phyloP scores from a whole-genome alignment of 2,113 vertebrate species.

The Larimichthys polyactis region DNA sequence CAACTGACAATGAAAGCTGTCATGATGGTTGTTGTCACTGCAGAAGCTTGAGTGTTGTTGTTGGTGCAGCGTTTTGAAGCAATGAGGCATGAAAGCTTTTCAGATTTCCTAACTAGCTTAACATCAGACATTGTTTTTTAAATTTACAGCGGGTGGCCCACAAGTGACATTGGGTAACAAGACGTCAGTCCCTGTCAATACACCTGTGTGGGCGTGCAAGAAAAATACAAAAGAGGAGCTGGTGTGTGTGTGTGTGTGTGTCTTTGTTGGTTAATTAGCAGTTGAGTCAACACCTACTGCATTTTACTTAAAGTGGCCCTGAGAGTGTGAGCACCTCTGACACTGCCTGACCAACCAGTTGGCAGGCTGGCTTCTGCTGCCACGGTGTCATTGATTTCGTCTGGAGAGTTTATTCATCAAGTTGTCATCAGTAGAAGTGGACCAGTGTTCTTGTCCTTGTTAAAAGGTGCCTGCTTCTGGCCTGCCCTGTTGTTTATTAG shows the following conservation, averaged over 20 bases:
- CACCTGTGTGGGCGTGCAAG: slow-evolving; percentile 1
- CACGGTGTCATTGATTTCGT: slow-evolving; percentile 62
- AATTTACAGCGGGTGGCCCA: background rate
- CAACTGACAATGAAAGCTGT: slow-evolving; percentile 21
- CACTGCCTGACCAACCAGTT: slow-evolving; percentile 25
- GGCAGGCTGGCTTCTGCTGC: slow-evolving; percentile 37
- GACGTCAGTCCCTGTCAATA: slow-evolving; percentile 5
- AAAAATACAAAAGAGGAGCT: background rate
- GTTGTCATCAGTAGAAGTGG: slow-evolving; percentile 64
- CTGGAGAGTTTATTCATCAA: slow-evolving; percentile 73
- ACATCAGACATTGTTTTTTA: background rate
- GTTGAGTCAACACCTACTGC: slow-evolving; percentile 34
- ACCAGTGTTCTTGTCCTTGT: slow-evolving; percentile 61
- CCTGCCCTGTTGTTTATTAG: slow-evolving; percentile 59
- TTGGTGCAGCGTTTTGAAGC: slow-evolving; percentile 19
- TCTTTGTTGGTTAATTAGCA: slow-evolving; percentile 55
- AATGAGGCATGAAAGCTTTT: slow-evolving; percentile 38
- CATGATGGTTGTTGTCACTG: slow-evolving; percentile 11
- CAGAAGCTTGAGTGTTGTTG: slow-evolving; percentile 20
- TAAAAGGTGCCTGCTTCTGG: slow-evolving; percentile 47
- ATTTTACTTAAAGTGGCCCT: slow-evolving; percentile 32
- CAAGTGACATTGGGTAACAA: background rate
- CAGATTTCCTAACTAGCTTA: slow-evolving; percentile 28
- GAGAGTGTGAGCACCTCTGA: slow-evolving; percentile 28
- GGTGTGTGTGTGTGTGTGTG: background rate